Percentiles rank a stretch among this genome's conserved stretches.
Evolutionary conservation across 1,140 invertebrate genomes (phyloP).

Genomic region (Diabrotica undecimpunctata): DNA sequence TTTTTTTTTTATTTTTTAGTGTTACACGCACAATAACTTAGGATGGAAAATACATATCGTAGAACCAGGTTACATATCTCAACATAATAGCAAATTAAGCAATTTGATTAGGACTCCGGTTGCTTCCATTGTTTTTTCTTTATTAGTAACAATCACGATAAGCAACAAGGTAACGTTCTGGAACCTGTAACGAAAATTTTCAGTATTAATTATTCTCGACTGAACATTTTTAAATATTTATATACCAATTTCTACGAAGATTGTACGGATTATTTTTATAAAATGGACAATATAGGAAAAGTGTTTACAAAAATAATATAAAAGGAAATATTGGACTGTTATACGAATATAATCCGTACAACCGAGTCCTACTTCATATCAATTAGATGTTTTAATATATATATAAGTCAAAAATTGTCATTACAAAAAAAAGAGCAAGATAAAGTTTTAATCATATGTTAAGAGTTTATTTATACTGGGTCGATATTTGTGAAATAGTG

Average conservation of each 20-base stretch:
- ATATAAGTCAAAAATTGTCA: background rate
- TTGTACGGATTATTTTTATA: background rate
- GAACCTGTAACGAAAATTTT: background rate
- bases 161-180: background rate
- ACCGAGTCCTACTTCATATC: conserved; percentile 3
- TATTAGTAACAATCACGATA: background rate
- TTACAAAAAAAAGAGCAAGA: background rate
- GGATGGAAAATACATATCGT: conserved; percentile 93
- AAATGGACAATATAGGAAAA: too few relatives aligned
- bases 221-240: background rate
- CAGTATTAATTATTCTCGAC: background rate
- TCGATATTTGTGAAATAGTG: too few relatives aligned
- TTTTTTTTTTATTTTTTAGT: conserved; percentile 56
- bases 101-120: background rate
- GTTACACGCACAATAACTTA: conserved; percentile 85
- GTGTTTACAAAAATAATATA: too few relatives aligned
- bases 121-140: background rate
- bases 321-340: too few relatives aligned
- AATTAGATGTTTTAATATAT: conserved; percentile 12
- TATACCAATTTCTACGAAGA: background rate
- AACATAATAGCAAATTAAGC: conserved; percentile 26
- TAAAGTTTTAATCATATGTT: too few relatives aligned
- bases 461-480: too few relatives aligned
- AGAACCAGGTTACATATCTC: conserved; percentile 55
- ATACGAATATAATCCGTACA: background rate